Evolutionary conservation across 2,113 vertebrate species (phyloP).

Genomic region (Eleginops maclovinus): DNA sequence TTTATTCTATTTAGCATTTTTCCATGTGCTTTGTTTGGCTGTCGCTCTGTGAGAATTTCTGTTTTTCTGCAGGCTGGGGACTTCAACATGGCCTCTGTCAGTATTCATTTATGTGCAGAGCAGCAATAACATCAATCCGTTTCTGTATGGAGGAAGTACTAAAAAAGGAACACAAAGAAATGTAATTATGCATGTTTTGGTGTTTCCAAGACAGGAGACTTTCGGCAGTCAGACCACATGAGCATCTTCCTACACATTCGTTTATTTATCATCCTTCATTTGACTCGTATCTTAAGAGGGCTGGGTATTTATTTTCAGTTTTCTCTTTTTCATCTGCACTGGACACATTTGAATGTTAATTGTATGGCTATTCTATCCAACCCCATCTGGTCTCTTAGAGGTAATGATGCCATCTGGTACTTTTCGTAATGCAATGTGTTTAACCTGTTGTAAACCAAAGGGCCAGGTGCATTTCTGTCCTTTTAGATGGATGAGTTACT

Average conservation of each 20-base stretch:
- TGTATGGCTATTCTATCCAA: not conserved
- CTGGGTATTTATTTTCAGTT: not conserved
- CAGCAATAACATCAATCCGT: not conserved
- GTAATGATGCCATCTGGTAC: not conserved
- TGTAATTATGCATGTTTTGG: not conserved
- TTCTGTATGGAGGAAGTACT: not conserved
- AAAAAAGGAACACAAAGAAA: too few species aligned
- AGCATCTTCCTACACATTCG: not conserved
- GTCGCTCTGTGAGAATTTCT: not conserved
- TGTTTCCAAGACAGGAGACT: not conserved
- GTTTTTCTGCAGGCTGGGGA: too few species aligned
- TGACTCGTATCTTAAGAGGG: not conserved
- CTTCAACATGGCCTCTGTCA: not conserved
- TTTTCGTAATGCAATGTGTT: not conserved
- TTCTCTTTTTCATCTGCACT: not conserved
- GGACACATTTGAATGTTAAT: not conserved
- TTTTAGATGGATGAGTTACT: not conserved
- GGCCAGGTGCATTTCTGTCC: not conserved
- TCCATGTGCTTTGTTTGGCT: not conserved
- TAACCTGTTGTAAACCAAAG: not conserved
- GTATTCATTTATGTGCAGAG: too few species aligned
- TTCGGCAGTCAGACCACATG: not conserved
- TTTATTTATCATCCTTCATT: not conserved
- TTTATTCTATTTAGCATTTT: not conserved
- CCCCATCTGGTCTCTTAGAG: not conserved